These are phyloP conservation scores for Diplosoma virens DNA, from an alignment of 23 tunicate species.

Conservation along the genomic window DNA sequence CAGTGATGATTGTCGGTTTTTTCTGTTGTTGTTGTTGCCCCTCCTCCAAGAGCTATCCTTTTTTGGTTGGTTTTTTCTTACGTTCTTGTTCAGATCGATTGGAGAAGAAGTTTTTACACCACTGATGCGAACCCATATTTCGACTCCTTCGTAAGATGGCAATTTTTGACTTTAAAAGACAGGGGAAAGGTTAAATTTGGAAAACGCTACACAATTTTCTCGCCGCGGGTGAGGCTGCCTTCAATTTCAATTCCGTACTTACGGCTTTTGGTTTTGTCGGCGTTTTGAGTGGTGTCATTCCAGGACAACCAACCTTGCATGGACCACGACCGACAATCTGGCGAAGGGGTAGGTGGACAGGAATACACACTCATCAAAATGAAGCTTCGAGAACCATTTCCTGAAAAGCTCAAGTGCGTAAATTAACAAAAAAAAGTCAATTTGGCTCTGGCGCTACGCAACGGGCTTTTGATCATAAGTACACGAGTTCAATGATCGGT, in stretches of 20 bases:
- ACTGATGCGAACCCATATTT: constrained; percentile 95
- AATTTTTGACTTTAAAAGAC: constrained; percentile 77
- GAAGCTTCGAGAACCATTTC: constrained; percentile 83
- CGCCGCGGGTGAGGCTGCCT: constrained; percentile 61
- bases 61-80: neutral
- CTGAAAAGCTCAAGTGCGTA: constrained; percentile 71
- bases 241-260: neutral
- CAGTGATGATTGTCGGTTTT: too few relatives aligned
- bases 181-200: constrained; percentile 89
- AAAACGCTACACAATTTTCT: constrained; percentile 84
- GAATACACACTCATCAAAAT: constrained; percentile 96
- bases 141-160: constrained; percentile 99
- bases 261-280: neutral
- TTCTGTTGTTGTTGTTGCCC: too few relatives aligned
- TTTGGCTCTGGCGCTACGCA: too few relatives aligned
- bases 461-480: too few relatives aligned
- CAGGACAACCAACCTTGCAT: constrained; percentile 99
- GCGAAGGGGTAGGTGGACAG: constrained; percentile 97
- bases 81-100: constrained; percentile 47
- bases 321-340: constrained; percentile 99
- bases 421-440: too few relatives aligned
- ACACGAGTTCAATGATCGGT: too few relatives aligned
- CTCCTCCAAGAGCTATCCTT: neutral
- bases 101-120: constrained; percentile 92
- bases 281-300: neutral